Evolutionary conservation across 2,113 vertebrate species (phyloP).

Genomic region (Patagioenas fasciata): DNA sequence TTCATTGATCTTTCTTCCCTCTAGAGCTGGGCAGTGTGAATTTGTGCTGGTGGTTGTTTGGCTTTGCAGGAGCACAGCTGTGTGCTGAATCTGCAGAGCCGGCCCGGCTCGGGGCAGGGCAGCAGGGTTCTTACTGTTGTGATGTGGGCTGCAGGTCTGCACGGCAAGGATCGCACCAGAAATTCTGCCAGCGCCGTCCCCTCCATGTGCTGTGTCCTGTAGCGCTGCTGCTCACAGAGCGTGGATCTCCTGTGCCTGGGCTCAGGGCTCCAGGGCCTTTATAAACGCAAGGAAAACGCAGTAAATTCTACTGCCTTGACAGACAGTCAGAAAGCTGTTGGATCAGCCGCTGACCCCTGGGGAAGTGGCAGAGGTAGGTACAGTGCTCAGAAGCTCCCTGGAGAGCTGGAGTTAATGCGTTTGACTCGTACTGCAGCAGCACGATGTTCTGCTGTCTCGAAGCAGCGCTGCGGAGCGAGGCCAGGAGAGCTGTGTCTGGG

Average conservation of each 20-base stretch:
- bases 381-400: neutral
- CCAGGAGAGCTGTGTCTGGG: neutral
- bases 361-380: neutral
- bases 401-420: neutral
- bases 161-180: neutral
- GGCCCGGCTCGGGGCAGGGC: neutral
- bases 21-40: neutral
- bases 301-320: neutral
- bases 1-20: neutral
- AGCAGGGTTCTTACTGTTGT: neutral
- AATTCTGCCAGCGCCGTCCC: neutral
- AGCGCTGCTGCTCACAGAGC: rapidly evolving
- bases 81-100: neutral
- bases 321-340: neutral
- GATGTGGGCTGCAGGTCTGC: neutral
- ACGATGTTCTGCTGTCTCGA: neutral
- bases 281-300: neutral
- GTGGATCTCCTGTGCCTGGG: neutral
- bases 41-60: neutral
- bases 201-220: neutral
- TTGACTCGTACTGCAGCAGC: neutral
- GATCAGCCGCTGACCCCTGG: neutral
- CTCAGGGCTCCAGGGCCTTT: rapidly evolving
- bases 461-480: neutral
- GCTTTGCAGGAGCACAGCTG: neutral